A percentile compares a stretch with the other conserved stretches of the same genome.
Conservation (phyloP, 2,113 vertebrate genomes). For the Chamaetylas fuelleborni region DNA sequence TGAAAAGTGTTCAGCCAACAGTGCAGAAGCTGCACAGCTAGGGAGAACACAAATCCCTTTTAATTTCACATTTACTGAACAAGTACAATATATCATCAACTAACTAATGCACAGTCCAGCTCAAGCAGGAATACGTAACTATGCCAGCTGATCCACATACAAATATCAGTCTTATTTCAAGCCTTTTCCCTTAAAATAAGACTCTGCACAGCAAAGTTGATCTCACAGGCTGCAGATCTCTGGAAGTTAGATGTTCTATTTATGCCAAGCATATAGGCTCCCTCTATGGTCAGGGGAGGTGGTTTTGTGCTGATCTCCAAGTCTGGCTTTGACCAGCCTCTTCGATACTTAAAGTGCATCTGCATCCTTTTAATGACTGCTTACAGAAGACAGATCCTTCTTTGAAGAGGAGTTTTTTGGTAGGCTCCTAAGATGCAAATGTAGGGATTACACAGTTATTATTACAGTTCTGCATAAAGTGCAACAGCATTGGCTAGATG, state of each 20-base stretch:
- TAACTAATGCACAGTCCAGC: not conserved
- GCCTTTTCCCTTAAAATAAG: not conserved
- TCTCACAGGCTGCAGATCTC: not conserved
- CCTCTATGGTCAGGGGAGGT: not conserved
- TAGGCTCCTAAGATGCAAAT: not conserved
- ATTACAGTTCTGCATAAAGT: not conserved
- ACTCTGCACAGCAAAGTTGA: not conserved
- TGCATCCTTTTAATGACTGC: not conserved
- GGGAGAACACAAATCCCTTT: constrained; percentile 2
- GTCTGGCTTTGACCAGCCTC: not conserved
- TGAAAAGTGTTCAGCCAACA: not conserved
- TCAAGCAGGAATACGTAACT: not conserved
- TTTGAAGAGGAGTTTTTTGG: not conserved
- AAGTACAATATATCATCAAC: constrained; percentile 13
- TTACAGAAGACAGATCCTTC: not conserved
- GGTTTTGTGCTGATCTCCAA: not conserved
- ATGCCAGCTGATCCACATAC: not conserved
- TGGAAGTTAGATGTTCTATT: not conserved
- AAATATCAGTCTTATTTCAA: not conserved
- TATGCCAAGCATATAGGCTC: not conserved
- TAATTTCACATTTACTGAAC: constrained; percentile 28
- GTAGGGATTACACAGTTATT: not conserved
- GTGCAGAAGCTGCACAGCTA: constrained; percentile 12
- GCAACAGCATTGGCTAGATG: not conserved
- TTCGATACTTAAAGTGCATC: not conserved